Evolutionary conservation across 2,797 vertebrate genomes (phyloP), one percentile per base, ranked within the genome.

Genomic region (Rhinichthys osculus): DNA sequence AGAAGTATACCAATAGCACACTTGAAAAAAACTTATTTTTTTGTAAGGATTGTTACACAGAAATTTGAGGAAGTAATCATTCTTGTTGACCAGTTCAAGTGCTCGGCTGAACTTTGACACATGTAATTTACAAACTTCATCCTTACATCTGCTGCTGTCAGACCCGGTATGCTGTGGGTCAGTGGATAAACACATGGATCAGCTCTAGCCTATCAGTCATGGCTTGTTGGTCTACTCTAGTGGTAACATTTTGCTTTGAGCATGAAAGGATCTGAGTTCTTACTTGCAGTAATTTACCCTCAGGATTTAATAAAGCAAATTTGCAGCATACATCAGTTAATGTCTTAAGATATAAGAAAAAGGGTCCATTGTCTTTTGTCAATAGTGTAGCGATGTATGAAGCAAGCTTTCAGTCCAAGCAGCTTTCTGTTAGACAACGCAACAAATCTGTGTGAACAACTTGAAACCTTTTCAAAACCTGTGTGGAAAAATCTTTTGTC

Each of bases 11-110:
- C 11, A 44, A 44, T 44, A 44, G 42, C 0, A 42, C 42, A 42
- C 42, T 42, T 11, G 42, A 42, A 42, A 42, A 42, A 11, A 11
- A 3, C 40, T 30, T 1, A 1, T 30, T 30, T 30, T 40, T 40
- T 40, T 9, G 42, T 44, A 44, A 44, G 3, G 42, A 9, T 44
- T 13, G 42, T 44, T 44, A 44, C 11, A 44, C 42, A 44, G 64
- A 19, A 6, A 30, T 73, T 47, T 27, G n/a, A 73, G 2, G 9
- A 76, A 6, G 27, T 33, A 52, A 11, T 54, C 10, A 35, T 76
- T 76, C 73, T 7, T 54, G 30, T 76, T 76, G 73, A 76, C 27
- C 30, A 21, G 72, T 33, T 74, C n/a, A 74, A 76, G 47, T 76
- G 47, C 30, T 52, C 44, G 10, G 42, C n/a, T 73, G 71, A 50